Percentiles rank a stretch among this genome's conserved stretches.
Evolutionary conservation across 2,797 vertebrate genomes (phyloP).

Genomic region (Mormyrus hasselquistii): DNA sequence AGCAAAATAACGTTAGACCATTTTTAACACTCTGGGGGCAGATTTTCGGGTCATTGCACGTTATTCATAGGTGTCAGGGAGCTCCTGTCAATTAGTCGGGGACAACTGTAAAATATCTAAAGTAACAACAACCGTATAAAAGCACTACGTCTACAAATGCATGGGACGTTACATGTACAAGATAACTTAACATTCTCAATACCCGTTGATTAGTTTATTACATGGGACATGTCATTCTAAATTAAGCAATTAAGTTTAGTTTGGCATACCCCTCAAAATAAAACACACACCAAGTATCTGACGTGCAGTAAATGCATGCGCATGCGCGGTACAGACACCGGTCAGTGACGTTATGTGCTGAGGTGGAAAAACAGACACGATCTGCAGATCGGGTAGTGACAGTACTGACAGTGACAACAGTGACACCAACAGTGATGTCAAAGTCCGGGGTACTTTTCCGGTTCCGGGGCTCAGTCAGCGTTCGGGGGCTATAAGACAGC

Average conservation of each 20-base stretch:
- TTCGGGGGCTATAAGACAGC: not conserved
- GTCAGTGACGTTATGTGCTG: not conserved
- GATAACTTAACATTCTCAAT: not conserved
- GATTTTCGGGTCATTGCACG: not conserved
- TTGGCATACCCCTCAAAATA: not conserved
- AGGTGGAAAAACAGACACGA: not conserved
- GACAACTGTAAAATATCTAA: not conserved
- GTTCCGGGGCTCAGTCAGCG: conserved; percentile 17
- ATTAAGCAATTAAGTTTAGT: not conserved
- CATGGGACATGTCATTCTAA: not conserved
- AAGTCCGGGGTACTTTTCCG: conserved; percentile 1
- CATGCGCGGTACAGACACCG: not conserved
- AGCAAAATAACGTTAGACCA: not conserved
- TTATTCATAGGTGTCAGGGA: not conserved
- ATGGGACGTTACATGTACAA: not conserved
- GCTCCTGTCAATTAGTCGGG: not conserved
- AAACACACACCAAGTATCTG: not conserved
- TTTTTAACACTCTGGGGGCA: not conserved
- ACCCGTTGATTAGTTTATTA: not conserved
- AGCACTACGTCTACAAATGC: not conserved
- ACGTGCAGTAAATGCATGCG: not conserved
- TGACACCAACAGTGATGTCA: not conserved
- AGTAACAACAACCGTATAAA: not conserved
- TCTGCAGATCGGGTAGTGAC: not conserved
- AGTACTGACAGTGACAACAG: not conserved